Conservation (phyloP, 1,140 invertebrate genomes). For the Dermatophagoides farinae region DNA sequence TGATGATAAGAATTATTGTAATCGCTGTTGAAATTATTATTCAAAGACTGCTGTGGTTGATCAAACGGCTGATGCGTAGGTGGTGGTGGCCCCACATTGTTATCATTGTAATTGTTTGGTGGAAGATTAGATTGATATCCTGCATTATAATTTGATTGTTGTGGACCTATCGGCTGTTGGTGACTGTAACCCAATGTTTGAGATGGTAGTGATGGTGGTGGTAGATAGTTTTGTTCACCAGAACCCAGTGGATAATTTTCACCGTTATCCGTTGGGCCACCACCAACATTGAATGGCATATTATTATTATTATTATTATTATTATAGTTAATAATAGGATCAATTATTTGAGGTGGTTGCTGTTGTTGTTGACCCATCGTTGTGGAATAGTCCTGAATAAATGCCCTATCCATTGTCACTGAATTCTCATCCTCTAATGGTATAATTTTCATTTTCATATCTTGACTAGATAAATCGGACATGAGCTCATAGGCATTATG, state of each 20-base stretch:
- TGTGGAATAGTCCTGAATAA: not conserved
- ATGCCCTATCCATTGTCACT: not conserved
- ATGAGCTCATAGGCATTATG: not conserved
- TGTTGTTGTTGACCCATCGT: not conserved
- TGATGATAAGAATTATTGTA: too few relatives aligned
- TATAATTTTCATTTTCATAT: not conserved
- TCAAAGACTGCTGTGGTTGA: not conserved
- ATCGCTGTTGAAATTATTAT: too few relatives aligned
- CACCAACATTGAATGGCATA: not conserved
- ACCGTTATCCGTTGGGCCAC: too few relatives aligned
- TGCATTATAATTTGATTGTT: not conserved
- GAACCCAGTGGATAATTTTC: too few relatives aligned
- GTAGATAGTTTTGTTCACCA: too few relatives aligned
- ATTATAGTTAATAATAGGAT: not conserved
- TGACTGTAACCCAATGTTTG: not conserved
- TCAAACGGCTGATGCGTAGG: not conserved
- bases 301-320: not conserved
- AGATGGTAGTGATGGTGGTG: not conserved
- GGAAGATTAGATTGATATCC: not conserved
- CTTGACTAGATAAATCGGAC: not conserved
- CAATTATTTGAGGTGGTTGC: not conserved
- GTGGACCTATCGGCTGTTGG: not conserved
- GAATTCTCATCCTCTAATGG: constrained; percentile 5
- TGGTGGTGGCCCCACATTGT: not conserved
- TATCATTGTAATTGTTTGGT: not conserved